Conservation (phyloP, 2,888 invertebrate genomes). For the Aradus depressus region DNA sequence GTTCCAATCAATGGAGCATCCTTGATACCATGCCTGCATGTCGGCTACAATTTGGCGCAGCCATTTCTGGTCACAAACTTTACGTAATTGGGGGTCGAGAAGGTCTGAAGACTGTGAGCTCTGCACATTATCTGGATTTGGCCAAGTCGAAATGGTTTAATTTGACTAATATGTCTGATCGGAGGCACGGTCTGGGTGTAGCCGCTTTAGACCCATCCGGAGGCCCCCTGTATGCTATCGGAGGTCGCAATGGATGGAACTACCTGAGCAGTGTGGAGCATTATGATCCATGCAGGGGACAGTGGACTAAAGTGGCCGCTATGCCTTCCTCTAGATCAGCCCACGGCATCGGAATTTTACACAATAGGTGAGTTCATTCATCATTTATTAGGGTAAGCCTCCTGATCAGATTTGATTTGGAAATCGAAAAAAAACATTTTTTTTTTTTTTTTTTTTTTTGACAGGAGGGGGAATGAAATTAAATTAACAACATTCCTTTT, state of each 20-base stretch:
- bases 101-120: constrained; percentile 86
- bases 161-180: constrained; percentile 75
- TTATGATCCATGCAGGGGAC: constrained; percentile 79
- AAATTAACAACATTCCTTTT: too few species aligned
- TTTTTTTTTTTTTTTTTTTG: too few species aligned
- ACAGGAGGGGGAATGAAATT: too few species aligned
- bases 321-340: constrained; percentile 84
- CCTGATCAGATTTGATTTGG: too few species aligned
- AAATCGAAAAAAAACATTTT: too few species aligned
- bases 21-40: constrained; percentile 61
- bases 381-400: background rate
- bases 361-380: constrained; percentile 45
- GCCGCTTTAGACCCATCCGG: constrained; percentile 63
- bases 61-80: constrained; percentile 68
- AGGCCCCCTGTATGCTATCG: constrained; percentile 86
- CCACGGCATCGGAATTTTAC: constrained; percentile 79
- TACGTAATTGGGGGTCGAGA: constrained; percentile 85
- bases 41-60: constrained; percentile 83
- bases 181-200: constrained; percentile 38
- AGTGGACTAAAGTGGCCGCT: constrained; percentile 82
- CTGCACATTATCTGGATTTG: constrained; percentile 81
- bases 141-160: constrained; percentile 67
- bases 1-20: constrained; percentile 67
- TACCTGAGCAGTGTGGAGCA: constrained; percentile 86
- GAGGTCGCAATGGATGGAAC: constrained; percentile 93